These are phyloP conservation scores for Odontothrips loti DNA, from an alignment of 2,888 invertebrate genomes.

Conservation along the genomic window DNA sequence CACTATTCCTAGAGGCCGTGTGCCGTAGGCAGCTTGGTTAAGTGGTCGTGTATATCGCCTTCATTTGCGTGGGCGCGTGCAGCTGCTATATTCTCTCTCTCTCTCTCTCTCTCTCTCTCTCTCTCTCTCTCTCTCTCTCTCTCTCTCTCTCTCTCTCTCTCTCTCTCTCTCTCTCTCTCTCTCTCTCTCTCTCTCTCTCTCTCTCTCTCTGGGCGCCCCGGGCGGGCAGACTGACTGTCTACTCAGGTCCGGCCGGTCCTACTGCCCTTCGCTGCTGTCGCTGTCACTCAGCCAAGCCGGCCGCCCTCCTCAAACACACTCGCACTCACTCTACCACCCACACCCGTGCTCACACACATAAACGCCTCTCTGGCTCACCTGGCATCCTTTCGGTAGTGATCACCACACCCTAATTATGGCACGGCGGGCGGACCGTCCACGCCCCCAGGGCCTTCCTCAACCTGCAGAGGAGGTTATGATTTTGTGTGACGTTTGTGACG, in stretches of 20 bases:
- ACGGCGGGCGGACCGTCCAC: too few relatives aligned
- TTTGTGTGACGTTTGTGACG: too few relatives aligned
- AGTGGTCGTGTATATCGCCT: too few relatives aligned
- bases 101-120: conserved; percentile 16
- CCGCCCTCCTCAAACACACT: neutral
- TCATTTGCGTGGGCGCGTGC: too few relatives aligned
- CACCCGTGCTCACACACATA: neutral
- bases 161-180: conserved; percentile 16
- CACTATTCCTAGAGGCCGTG: too few relatives aligned
- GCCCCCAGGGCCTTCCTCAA: too few relatives aligned
- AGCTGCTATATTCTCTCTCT: neutral
- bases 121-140: conserved; percentile 16
- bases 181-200: conserved; percentile 15
- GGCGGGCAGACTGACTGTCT: neutral
- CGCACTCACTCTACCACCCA: neutral
- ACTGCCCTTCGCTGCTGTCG: neutral
- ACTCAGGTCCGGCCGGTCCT: neutral
- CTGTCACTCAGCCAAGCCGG: neutral
- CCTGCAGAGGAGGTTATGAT: too few relatives aligned
- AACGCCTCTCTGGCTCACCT: too few relatives aligned
- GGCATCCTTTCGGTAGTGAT: too few relatives aligned
- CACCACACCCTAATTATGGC: too few relatives aligned
- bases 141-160: conserved; percentile 16
- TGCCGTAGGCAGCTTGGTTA: too few relatives aligned
- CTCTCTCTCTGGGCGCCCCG: conserved; percentile 25